These are phyloP conservation scores for Xenopus tropicalis DNA, from an alignment of 2,113 vertebrate genomes.

Conservation along the genomic window UCB_Xtro_10.0 CM004444.2:132239001-132239500, in stretches of 20 bases:
- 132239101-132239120: not conserved
- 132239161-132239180: not conserved
- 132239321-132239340: slow-evolving; percentile 15
- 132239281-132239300: slow-evolving; percentile 61
- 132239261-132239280: slow-evolving; percentile 50
- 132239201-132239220: slow-evolving; percentile 53
- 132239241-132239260: slow-evolving; percentile 34
- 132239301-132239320: slow-evolving; percentile 52
- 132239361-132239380: slow-evolving; percentile 39
- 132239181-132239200: slow-evolving; percentile 16
- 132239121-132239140: slow-evolving; percentile 5
- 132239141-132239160: slow-evolving; percentile 23
- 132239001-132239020: slow-evolving; percentile 33
- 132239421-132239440: slow-evolving; percentile 50
- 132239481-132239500: slow-evolving; percentile 61
- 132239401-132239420: slow-evolving; percentile 53
- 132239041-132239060: not conserved
- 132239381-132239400: slow-evolving; percentile 59
- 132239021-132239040: slow-evolving; percentile 17
- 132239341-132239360: slow-evolving; percentile 24
- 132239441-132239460: slow-evolving; percentile 49
- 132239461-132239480: slow-evolving; percentile 50
- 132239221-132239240: slow-evolving; percentile 50
- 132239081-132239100: not conserved
- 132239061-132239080: slow-evolving; percentile 7